Evolutionary conservation across 2,113 vertebrate genomes (phyloP).

Genomic region (Hemiscyllium ocellatum): DNA sequence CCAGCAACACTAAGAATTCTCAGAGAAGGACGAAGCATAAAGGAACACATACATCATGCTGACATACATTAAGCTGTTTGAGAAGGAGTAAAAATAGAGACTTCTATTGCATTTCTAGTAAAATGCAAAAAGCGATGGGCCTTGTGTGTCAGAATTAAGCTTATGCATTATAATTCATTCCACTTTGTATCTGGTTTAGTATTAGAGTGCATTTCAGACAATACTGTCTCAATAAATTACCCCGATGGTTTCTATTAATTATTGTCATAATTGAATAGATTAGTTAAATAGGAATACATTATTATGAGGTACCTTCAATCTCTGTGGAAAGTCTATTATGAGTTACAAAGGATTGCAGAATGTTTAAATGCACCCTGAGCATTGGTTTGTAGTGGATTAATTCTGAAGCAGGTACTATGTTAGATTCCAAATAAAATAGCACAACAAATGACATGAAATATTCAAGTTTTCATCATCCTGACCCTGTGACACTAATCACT

Average conservation of each 20-base stretch:
- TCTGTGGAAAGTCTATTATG: neutral
- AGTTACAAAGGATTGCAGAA: neutral
- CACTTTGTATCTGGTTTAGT: neutral
- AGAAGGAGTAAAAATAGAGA: conserved; percentile 32
- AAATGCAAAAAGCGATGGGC: neutral
- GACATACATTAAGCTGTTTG: conserved; percentile 23
- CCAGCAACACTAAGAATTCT: conserved; percentile 27
- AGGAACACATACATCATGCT: conserved; percentile 28
- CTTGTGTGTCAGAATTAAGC: conserved; percentile 16
- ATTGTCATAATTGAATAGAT: conserved; percentile 34
- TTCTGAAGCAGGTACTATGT: neutral
- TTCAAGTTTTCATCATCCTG: neutral
- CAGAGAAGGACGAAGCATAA: conserved; percentile 21
- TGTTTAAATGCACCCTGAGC: neutral
- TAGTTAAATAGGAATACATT: conserved; percentile 34
- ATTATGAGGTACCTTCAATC: neutral
- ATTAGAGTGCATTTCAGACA: conserved; percentile 8
- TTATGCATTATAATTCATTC: conserved; percentile 25
- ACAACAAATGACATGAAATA: neutral
- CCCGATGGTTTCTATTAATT: conserved; percentile 33
- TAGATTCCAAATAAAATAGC: neutral
- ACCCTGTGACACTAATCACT: neutral
- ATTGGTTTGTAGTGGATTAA: neutral
- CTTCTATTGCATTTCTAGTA: neutral
- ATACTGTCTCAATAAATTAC: conserved; percentile 12